Evolutionary conservation across 2,113 vertebrate species (phyloP).

Genomic region (Notothenia rossii): DNA sequence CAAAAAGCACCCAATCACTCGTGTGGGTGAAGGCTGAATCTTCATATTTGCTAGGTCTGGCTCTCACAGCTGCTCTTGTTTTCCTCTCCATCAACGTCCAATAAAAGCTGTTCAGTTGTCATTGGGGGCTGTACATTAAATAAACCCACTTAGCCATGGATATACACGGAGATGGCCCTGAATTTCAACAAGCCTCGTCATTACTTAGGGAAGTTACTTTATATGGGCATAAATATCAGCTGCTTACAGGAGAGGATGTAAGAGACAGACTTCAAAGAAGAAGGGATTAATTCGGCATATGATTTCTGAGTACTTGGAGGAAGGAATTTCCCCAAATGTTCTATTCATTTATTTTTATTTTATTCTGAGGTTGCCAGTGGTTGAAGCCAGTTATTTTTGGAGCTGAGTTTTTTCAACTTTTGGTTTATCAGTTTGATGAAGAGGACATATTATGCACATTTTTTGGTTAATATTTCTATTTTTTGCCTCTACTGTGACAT

Average conservation of each 20-base stretch:
- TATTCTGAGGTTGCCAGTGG: slow-evolving; percentile 7
- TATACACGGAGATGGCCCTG: slow-evolving; percentile 4
- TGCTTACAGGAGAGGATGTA: slow-evolving; percentile 13
- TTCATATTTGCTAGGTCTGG: slow-evolving; percentile 45
- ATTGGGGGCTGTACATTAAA: slow-evolving; percentile 23
- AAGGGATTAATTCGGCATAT: not conserved
- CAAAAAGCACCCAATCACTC: slow-evolving; percentile 69
- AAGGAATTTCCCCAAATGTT: not conserved
- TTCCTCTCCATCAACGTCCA: slow-evolving; percentile 34
- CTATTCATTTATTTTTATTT: slow-evolving; percentile 1
- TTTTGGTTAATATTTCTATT: too few species aligned
- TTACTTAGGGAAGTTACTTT: slow-evolving; percentile 27
- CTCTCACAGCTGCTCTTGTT: not conserved
- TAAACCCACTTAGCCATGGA: slow-evolving; percentile 11
- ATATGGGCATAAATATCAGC: slow-evolving; percentile 29
- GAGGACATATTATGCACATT: too few species aligned
- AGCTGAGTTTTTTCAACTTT: too few species aligned
- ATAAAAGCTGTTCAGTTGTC: slow-evolving; percentile 29
- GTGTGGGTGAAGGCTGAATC: slow-evolving; percentile 45
- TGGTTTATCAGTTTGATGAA: too few species aligned
- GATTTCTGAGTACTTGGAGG: slow-evolving; percentile 7
- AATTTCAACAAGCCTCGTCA: slow-evolving; percentile 35
- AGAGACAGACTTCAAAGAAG: slow-evolving; percentile 37
- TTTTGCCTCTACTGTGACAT: too few species aligned
- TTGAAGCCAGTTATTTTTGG: too few species aligned